Conservation (phyloP, 2,113 vertebrate genomes). For the Opisthocomus hoazin region DNA sequence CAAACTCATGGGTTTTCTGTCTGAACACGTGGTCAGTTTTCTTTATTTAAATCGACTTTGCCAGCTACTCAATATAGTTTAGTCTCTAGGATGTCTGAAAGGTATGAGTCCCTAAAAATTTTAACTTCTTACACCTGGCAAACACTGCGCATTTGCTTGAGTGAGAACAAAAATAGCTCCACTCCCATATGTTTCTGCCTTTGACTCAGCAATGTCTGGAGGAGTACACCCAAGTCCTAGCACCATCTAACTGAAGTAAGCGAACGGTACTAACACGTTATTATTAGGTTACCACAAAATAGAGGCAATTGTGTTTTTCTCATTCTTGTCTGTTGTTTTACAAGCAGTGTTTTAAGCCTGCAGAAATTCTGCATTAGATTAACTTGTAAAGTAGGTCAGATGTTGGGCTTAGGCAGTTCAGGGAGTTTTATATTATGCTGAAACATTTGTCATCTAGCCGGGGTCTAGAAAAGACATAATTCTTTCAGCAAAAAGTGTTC, state of each 20-base stretch:
- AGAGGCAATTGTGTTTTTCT: neutral
- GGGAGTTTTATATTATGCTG: neutral
- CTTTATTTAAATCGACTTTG: neutral
- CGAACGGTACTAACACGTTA: neutral
- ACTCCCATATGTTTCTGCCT: slow-evolving; percentile 38
- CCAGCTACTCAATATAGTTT: neutral
- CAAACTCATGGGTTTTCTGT: neutral
- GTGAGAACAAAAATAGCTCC: slow-evolving; percentile 3
- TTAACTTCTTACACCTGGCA: neutral
- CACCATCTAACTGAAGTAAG: neutral
- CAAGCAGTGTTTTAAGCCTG: neutral
- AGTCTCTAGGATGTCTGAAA: neutral
- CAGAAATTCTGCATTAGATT: slow-evolving; percentile 19
- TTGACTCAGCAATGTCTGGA: slow-evolving; percentile 46
- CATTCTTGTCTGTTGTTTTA: slow-evolving; percentile 3
- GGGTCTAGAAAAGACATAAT: neutral
- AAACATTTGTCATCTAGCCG: neutral
- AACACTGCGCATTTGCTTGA: neutral
- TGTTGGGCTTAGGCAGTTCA: neutral
- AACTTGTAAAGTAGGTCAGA: slow-evolving; percentile 26
- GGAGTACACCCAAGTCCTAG: slow-evolving; percentile 7
- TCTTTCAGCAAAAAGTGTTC: neutral
- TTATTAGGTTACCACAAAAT: neutral
- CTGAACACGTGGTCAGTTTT: neutral
- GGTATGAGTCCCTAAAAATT: neutral